phyloP scores from a whole-genome alignment of 2,888 invertebrate species.

The Lasiommata megera region DNA sequence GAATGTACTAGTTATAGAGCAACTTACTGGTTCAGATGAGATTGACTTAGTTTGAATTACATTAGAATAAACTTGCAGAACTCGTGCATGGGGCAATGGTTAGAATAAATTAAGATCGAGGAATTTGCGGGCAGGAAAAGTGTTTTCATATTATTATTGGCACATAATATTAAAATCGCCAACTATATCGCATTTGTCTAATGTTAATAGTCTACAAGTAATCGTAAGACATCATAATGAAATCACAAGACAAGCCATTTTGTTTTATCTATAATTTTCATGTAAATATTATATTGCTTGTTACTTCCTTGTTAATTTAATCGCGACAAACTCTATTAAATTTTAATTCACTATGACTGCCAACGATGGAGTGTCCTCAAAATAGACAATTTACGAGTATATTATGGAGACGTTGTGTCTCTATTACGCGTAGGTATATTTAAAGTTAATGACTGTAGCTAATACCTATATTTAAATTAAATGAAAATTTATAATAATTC shows the following conservation, averaged over 20 bases:
- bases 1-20: not conserved
- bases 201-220: not conserved
- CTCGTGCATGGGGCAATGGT: not conserved
- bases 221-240: not conserved
- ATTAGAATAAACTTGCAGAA: slow-evolving; percentile 5
- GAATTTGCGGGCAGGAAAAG: too few species aligned
- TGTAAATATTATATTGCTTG: not conserved
- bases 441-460: too few species aligned
- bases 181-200: not conserved
- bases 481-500: too few species aligned
- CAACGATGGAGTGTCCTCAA: too few species aligned
- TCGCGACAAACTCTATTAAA: not conserved
- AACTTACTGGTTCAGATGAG: not conserved
- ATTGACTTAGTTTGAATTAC: not conserved
- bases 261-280: not conserved
- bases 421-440: too few species aligned
- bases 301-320: slow-evolving; percentile 2
- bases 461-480: too few species aligned
- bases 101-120: too few species aligned
- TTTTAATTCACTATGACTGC: too few species aligned
- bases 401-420: too few species aligned
- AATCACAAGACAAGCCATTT: not conserved
- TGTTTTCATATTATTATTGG: too few species aligned
- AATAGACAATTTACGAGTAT: too few species aligned
- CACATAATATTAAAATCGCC: too few species aligned